A percentile compares a stretch with the other conserved stretches of the same genome.
Conservation (phyloP, 2,888 invertebrate species). For the Hyalella azteca region DNA sequence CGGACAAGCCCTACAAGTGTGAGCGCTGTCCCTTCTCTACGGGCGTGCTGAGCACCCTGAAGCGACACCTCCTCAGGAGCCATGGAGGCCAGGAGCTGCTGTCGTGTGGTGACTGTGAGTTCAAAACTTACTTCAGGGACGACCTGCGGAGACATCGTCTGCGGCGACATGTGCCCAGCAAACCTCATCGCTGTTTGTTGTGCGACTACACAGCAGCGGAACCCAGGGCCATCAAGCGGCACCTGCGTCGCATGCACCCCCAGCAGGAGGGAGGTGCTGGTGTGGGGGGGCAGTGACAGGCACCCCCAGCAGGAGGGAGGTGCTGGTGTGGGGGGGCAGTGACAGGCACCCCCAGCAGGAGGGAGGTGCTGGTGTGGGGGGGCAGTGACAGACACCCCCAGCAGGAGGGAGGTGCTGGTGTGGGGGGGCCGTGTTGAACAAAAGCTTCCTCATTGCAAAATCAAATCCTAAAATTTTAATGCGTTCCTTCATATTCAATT, state of each 20-base stretch:
- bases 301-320: too few species aligned
- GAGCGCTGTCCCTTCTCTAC: constrained; percentile 11
- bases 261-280: neutral
- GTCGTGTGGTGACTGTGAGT: neutral
- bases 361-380: too few species aligned
- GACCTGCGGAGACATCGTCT: neutral
- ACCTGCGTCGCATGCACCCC: neutral
- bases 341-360: too few species aligned
- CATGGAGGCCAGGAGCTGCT: neutral
- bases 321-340: too few species aligned
- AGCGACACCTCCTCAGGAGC: neutral
- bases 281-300: too few species aligned
- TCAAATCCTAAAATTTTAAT: too few species aligned
- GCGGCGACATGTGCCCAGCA: neutral
- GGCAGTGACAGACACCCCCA: too few species aligned
- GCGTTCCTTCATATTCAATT: too few species aligned
- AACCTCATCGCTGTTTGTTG: neutral
- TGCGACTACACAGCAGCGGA: neutral
- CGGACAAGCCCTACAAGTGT: constrained; percentile 36
- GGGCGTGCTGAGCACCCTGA: neutral
- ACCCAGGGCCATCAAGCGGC: neutral
- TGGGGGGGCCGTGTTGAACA: too few species aligned
- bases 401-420: too few species aligned
- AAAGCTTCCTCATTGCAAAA: too few species aligned
- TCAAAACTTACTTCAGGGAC: neutral